Evolutionary conservation across 2,888 invertebrate genomes (phyloP), one percentile per base, ranked within the genome.

Genomic region (Poecilus cupreus): DNA sequence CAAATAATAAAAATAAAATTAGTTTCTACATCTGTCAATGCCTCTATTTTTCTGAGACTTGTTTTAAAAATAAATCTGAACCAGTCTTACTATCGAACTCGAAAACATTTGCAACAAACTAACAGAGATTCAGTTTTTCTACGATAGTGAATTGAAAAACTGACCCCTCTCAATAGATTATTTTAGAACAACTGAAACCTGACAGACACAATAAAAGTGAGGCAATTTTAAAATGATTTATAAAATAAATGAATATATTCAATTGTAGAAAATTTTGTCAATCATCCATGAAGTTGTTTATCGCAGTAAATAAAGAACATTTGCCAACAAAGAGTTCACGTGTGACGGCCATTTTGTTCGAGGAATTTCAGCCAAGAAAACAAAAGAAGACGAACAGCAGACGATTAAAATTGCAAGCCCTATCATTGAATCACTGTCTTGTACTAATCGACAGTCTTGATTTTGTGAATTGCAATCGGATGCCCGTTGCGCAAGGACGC

Each of bases 401-500:
- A 22, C 20, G 10, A 60, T 22, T 10, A 60, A 60, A 60, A 49
- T 5, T 49, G 49, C 60, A 60, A 60, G 13, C 24, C 24, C n/a
- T 60, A 18, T 18, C 26, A 24, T 22, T 57, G n/a, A 57, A 49
- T 13, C 16, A 49, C 5, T 49, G 4, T 49, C 18, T 49, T 68
- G 5, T 5, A 26, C 37, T 22, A 16, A 49, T 49, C 8, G 16
- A 11, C 43, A 39, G 39, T 39, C 39, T 43, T 70, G 13, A 24
- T 26, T 22, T 32, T 20, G 1, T 43, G 22, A 43, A 43, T 39
- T 4, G 39, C 11, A 11, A 20, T 72, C 11, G 16, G 32, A 13
- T 13, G 13, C 5, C 4, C 18, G 16, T 60, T 39, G 11, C 16
- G 74, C 80, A 80, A 81, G 81, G 75, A 68, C 81, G 37, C 24